Evolutionary conservation across 2,797 vertebrate genomes (phyloP).

Genomic region (Pempheris klunzingeri): DNA sequence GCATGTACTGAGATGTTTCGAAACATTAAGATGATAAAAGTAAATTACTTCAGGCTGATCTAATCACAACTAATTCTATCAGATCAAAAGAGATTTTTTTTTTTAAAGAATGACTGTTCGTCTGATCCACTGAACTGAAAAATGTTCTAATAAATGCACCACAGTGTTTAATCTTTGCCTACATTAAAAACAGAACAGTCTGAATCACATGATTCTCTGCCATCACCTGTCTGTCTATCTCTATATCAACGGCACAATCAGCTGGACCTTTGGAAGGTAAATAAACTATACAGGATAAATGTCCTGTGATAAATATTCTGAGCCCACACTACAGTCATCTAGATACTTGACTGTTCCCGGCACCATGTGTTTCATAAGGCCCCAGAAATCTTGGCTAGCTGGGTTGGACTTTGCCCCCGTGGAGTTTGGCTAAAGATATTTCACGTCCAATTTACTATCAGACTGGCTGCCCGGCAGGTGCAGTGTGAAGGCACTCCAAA

Average conservation of each 20-base stretch:
- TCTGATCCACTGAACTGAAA: background rate
- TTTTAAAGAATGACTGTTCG: background rate
- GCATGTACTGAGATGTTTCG: background rate
- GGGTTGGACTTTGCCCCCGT: conserved; percentile 33
- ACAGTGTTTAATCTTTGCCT: background rate
- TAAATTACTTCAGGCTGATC: background rate
- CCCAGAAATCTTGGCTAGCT: conserved; percentile 34
- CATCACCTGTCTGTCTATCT: conserved; percentile 2
- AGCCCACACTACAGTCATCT: conserved; percentile 19
- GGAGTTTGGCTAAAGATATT: conserved; percentile 28
- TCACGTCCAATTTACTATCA: conserved; percentile 37
- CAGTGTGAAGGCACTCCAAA: background rate
- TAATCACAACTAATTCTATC: background rate
- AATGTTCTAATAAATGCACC: background rate
- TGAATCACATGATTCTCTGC: conserved; percentile 27
- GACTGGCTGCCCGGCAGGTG: conserved; percentile 17
- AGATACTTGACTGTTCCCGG: conserved; percentile 21
- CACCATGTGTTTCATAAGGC: conserved; percentile 31
- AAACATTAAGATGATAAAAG: background rate
- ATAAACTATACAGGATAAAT: conserved; percentile 59
- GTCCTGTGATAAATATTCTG: conserved; percentile 36
- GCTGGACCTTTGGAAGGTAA: conserved; percentile 69
- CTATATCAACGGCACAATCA: conserved; percentile 43
- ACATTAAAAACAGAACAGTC: conserved; percentile 1
- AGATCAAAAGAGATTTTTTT: background rate